phyloP scores from a whole-genome alignment of 2,797 vertebrate species.

The Aotus griseimembra region DNA sequence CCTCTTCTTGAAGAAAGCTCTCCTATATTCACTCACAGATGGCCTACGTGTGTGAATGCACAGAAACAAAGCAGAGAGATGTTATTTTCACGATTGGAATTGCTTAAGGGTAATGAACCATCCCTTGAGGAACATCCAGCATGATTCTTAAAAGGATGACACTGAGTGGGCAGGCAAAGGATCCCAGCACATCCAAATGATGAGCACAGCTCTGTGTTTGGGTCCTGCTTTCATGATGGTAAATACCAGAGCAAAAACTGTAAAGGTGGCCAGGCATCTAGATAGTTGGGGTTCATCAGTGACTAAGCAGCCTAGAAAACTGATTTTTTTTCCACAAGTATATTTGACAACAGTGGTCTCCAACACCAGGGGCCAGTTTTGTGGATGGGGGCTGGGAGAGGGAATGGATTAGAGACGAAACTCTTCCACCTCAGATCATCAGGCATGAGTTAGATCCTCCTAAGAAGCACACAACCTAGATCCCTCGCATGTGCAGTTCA shows the following conservation, averaged over 20 bases:
- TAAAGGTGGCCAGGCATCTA: neutral
- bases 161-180: constrained; percentile 45
- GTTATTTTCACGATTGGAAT: constrained; percentile 39
- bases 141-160: neutral
- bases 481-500: neutral
- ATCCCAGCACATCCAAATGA: neutral
- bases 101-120: constrained; percentile 39
- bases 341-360: neutral
- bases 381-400: neutral
- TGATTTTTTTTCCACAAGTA: neutral
- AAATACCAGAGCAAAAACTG: neutral
- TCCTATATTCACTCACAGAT: constrained; percentile 60
- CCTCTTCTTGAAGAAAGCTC: constrained; percentile 71
- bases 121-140: neutral
- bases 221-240: neutral
- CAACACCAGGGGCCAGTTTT: neutral
- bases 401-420: neutral
- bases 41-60: constrained; percentile 55
- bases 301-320: neutral
- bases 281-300: neutral
- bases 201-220: neutral
- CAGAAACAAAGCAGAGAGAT: neutral
- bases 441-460: neutral
- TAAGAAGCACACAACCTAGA: neutral
- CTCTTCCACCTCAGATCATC: neutral